Evolutionary conservation across 1,140 invertebrate species (phyloP).

Genomic region (Elymnias hypermnestra): DNA sequence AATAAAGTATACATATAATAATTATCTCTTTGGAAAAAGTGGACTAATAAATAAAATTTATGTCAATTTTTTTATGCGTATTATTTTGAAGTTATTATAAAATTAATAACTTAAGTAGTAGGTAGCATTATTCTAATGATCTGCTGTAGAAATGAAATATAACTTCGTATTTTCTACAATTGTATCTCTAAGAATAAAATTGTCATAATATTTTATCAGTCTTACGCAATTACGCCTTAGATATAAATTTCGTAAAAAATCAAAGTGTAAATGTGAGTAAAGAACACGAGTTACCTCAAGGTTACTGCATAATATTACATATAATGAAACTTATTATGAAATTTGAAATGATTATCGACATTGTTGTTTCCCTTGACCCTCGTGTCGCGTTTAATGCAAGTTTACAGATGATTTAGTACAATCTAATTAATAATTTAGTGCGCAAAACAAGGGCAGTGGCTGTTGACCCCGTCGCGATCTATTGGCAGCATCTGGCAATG

Average conservation of each 20-base stretch:
- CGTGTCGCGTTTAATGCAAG: conserved; percentile 16
- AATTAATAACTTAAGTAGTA: no score
- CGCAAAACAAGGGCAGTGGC: conserved; percentile 66
- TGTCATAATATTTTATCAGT: no score
- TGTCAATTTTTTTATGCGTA: no score
- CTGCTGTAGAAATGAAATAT: no score
- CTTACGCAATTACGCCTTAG: no score
- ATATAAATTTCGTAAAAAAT: not conserved
- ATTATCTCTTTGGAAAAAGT: no score
- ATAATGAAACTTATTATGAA: conserved; percentile 11
- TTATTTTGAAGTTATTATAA: no score
- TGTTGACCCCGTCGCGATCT: conserved; percentile 69
- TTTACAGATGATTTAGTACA: conserved; percentile 19
- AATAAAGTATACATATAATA: no score
- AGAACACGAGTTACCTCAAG: not conserved
- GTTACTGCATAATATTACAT: conserved; percentile 3
- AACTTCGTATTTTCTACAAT: no score
- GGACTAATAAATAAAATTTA: no score
- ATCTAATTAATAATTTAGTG: conserved; percentile 51
- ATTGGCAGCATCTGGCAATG: conserved; percentile 68
- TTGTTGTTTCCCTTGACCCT: conserved; percentile 33
- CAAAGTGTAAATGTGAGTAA: not conserved
- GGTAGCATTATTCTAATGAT: no score
- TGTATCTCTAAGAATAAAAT: no score
- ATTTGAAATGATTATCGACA: conserved; percentile 19